phyloP scores from a whole-genome alignment of 37 sponge, comb jelly and placozoan species.

The Agelas oroides region DNA sequence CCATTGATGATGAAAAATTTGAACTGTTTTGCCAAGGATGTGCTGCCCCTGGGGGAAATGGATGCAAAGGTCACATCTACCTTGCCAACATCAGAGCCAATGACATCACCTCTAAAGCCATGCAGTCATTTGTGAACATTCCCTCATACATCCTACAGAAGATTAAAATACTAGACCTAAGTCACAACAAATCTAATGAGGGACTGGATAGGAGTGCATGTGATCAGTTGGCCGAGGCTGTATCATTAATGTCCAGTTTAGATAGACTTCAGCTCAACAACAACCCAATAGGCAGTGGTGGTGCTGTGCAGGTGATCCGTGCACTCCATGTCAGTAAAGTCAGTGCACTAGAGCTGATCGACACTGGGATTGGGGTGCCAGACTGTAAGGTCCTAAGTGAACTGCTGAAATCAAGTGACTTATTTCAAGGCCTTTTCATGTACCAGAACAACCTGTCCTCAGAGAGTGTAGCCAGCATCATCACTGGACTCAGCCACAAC shows the following conservation, averaged over 20 bases:
- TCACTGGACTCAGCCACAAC: conserved; percentile 10
- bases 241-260: background rate
- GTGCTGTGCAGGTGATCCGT: conserved; percentile 4
- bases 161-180: background rate
- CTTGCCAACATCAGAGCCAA: background rate
- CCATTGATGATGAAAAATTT: background rate
- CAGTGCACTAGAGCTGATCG: background rate
- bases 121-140: background rate
- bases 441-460: background rate
- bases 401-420: background rate
- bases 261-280: background rate
- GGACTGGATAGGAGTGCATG: conserved; percentile 7
- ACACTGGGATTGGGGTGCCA: background rate
- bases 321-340: conserved; percentile 1
- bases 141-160: background rate
- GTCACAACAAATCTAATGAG: too few species aligned
- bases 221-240: background rate
- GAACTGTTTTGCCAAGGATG: background rate
- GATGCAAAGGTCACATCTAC: background rate
- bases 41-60: background rate
- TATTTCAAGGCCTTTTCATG: background rate
- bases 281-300: conserved; percentile 17
- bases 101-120: background rate
- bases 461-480: background rate
- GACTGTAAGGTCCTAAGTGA: conserved; percentile 13